Base-by-base conservation (phyloP, 2,113 vertebrate genomes). In the Ptychochromis oligacanthus region DNA sequence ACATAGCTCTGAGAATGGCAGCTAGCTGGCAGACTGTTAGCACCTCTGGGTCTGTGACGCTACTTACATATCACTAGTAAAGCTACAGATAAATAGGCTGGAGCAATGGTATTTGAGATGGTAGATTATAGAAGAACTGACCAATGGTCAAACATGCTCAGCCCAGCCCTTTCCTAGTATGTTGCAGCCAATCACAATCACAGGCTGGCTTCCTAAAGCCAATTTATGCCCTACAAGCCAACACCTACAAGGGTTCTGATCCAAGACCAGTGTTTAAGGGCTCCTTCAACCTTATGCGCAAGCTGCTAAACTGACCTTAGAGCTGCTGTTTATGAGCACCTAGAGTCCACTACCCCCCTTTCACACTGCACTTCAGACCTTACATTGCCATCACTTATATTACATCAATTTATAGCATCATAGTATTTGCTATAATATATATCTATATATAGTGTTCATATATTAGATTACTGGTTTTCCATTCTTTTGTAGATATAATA, bases 401-500 rank as follows among this genome's bases (percentile, higher is more conserved):
- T 93, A 95, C 93, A 94, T 92, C 89, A 92, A 90, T 92, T 92
- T 92, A 94, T 88, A 94, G 91, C 92, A 89, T 95, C 85, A 88
- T 93, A 95, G 88, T 93, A 95, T 94, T 93, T 94, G 88, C 83
- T 93, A 90, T 90, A 84, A 90, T 88, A 91, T 92, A 92, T 82
- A 91, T 91, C 79, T 91, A 67, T 81, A 64, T 81, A 83, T 26
- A 89, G 72, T 92, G 56, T 92, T 76, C 89, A 93, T 95, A 94
- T 94, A 93, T 95, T 94, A 95, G 93, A 94, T 95, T 91, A 95
- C 94, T 89, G 93, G 87, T 93, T 93, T 93, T 95, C 89, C 89
- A 93, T 93, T 94, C 90, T 93, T 93, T 88, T 83, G 90, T 86
- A 87, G 92, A 91, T 93, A 92, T 81, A 93, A 91, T 88, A 92